These are phyloP conservation scores for Climacteris rufus DNA, from an alignment of 2,113 vertebrate species.

Conservation along the genomic window DNA sequence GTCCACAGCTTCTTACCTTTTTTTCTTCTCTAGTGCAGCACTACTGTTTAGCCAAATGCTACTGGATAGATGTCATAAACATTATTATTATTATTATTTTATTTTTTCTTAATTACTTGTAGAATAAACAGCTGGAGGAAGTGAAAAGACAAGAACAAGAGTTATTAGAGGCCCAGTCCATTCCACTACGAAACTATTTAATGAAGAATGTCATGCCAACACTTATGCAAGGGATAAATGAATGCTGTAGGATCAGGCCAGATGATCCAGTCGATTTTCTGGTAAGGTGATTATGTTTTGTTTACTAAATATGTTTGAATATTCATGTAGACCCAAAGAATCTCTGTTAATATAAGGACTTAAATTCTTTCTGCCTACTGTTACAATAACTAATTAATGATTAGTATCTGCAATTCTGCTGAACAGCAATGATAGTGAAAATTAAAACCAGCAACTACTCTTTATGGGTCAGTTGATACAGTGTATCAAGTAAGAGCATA, in stretches of 20 bases:
- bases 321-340: neutral
- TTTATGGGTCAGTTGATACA: neutral
- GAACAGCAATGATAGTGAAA: neutral
- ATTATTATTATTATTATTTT: neutral
- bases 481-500: neutral
- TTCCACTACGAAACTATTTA: conserved; percentile 82
- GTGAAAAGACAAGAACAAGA: conserved; percentile 79
- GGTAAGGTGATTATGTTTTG: conserved; percentile 68
- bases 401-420: neutral
- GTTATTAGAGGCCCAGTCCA: conserved; percentile 76
- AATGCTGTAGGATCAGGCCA: conserved; percentile 81
- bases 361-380: neutral
- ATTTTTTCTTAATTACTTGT: neutral
- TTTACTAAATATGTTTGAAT: neutral
- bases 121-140: conserved; percentile 76
- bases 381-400: neutral
- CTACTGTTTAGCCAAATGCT: neutral
- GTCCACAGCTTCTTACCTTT: neutral
- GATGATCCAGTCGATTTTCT: conserved; percentile 89
- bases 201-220: conserved; percentile 86
- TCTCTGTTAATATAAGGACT: neutral
- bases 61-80: neutral
- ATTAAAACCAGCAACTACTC: neutral
- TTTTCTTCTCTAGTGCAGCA: neutral
- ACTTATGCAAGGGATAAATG: conserved; percentile 82